Conservation (phyloP, 2,113 vertebrate genomes). For the Anguilla rostrata region DNA sequence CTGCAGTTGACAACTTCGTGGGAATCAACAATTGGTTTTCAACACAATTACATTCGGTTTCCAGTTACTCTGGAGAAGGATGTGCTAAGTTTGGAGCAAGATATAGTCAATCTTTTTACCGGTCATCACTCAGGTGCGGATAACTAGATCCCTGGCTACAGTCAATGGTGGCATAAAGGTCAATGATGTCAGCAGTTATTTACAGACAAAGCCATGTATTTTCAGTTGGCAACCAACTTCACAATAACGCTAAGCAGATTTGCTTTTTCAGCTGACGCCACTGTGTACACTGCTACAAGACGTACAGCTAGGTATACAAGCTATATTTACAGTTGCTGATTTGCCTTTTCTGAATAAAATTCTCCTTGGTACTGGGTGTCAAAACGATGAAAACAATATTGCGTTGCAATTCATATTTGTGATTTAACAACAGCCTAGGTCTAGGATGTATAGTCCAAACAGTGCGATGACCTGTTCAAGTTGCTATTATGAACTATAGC, state of each 20-base stretch:
- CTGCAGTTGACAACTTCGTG: not conserved
- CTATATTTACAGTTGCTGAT: not conserved
- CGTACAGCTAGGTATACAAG: not conserved
- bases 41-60: not conserved
- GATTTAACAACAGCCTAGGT: not conserved
- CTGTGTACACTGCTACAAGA: not conserved
- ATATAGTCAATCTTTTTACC: not conserved
- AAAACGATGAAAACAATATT: not conserved
- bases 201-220: not conserved
- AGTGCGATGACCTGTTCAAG: not conserved
- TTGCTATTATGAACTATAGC: conserved; percentile 1
- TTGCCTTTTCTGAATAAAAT: not conserved
- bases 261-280: not conserved
- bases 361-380: no score
- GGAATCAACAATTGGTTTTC: not conserved
- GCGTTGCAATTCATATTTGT: not conserved
- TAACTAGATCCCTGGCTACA: not conserved
- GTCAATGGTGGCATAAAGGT: not conserved
- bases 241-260: not conserved
- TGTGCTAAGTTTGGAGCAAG: not conserved
- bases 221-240: not conserved
- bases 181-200: not conserved
- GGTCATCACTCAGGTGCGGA: not conserved
- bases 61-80: not conserved
- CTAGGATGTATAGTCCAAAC: not conserved